Conservation (phyloP, 2,113 vertebrate species). For the Ptychochromis oligacanthus region DNA sequence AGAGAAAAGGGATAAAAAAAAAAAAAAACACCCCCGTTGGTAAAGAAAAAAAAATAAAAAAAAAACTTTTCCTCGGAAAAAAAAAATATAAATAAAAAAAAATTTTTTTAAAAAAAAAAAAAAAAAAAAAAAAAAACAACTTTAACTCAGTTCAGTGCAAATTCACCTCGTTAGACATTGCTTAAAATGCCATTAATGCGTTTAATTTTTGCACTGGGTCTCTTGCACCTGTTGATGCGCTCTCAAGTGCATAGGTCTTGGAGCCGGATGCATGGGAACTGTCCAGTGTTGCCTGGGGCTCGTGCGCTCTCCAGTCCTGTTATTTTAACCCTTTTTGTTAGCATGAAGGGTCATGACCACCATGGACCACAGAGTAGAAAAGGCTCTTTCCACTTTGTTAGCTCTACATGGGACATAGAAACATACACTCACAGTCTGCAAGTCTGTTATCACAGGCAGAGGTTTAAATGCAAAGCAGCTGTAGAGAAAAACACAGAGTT, state of each 20-base stretch:
- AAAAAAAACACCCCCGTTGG: no score
- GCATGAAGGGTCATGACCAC: slow-evolving; percentile 44
- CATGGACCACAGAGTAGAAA: slow-evolving; percentile 51
- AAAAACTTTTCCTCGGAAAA: no score
- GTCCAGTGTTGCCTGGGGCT: slow-evolving; percentile 19
- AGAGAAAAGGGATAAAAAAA: no score
- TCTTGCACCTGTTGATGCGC: slow-evolving; percentile 66
- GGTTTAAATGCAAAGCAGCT: background rate
- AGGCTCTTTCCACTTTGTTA: slow-evolving; percentile 19
- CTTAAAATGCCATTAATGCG: background rate
- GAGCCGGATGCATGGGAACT: slow-evolving; percentile 23
- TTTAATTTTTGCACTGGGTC: background rate
- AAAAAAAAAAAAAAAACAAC: no score
- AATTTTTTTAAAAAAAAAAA: no score
- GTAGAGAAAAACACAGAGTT: background rate
- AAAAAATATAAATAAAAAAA: no score
- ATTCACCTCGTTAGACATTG: background rate
- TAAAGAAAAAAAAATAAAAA: no score
- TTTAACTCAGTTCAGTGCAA: background rate
- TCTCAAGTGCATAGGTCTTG: slow-evolving; percentile 1
- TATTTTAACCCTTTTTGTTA: slow-evolving; percentile 55
- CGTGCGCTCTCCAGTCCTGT: slow-evolving; percentile 23
- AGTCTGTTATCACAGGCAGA: slow-evolving; percentile 38
- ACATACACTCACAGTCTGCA: background rate
- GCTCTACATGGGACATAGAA: background rate